A percentile compares a stretch with the other conserved stretches of the same genome.
These are phyloP conservation scores for Eulimnadia texana DNA, from an alignment of 1,140 invertebrate species.

Conservation along the genomic window DNA sequence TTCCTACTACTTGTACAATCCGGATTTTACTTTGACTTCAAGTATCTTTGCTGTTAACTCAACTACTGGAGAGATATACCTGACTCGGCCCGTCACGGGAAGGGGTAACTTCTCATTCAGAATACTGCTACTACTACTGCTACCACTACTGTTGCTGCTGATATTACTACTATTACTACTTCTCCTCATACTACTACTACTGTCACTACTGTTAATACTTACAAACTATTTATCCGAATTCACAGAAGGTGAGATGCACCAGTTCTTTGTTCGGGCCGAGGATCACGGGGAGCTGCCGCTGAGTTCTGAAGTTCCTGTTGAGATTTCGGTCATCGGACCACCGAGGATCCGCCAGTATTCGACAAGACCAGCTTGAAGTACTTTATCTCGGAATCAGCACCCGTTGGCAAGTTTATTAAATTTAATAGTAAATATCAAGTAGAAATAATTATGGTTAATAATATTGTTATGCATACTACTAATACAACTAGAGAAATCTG, in stretches of 20 bases:
- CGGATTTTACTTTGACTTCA: slow-evolving; percentile 38
- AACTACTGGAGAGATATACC: slow-evolving; percentile 48
- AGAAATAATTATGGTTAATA: too few relatives aligned
- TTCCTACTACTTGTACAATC: slow-evolving; percentile 57
- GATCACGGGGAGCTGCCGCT: slow-evolving; percentile 54
- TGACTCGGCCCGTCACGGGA: too few relatives aligned
- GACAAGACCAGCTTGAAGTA: slow-evolving; percentile 54
- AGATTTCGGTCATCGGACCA: slow-evolving; percentile 54
- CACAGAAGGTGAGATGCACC: slow-evolving; percentile 59
- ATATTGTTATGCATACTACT: too few relatives aligned
- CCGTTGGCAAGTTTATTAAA: slow-evolving; percentile 32
- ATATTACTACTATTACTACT: too few relatives aligned
- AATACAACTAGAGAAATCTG: too few relatives aligned
- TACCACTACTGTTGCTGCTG: too few relatives aligned
- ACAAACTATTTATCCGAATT: too few relatives aligned
- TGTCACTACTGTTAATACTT: too few relatives aligned
- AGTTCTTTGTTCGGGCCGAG: slow-evolving; percentile 74
- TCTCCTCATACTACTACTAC: too few relatives aligned
- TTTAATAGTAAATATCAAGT: not conserved
- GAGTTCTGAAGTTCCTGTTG: slow-evolving; percentile 62
- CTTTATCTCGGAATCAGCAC: slow-evolving; percentile 61
- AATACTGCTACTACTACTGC: too few relatives aligned
- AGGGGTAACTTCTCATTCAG: too few relatives aligned
- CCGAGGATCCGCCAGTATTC: slow-evolving; percentile 53
- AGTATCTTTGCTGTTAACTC: slow-evolving; percentile 51